Evolutionary conservation across 35 echinoderm and acorn worm genomes (phyloP), one percentile per base, ranked within the genome.

Genomic region (Lytechinus pictus): DNA sequence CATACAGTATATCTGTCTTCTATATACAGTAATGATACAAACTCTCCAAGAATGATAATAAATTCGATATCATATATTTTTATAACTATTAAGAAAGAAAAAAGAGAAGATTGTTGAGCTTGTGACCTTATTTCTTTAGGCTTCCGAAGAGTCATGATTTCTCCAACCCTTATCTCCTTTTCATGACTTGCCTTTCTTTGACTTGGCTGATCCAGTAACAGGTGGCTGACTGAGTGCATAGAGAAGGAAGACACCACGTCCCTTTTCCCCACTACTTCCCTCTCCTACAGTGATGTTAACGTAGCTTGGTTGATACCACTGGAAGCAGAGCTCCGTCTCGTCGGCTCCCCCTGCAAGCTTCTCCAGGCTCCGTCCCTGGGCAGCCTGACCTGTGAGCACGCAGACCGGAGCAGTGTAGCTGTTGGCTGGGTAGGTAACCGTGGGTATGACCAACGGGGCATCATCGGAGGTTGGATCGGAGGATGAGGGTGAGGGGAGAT

Each of bases 271-370:
- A 27, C 55, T 54, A 11, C 27, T 55, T 27, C 54, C 52, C 10
- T 52, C 53, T 58, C 33, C 28, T 44, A 94, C 71, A 51, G 52
- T 95, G 53, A 95, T 54, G 27, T 95, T 92, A 10, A 95, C 90
- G 57, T 96, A 89, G 52, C 95, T 57, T 14, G 97, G 97, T 86
- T 99, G 98, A 61, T 99, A 99, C 98, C 98, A 99, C 89, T 99
- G 98, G 10, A 99, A 19, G 54, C 95, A 99, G 11, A 98, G 91
- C 92, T 99, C 97, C 57, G 95, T 98, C 54, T 98, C 98, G 4
- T 54, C 60, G 13, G 86, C 95, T 16, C 54, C 27, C 11, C 87
- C 54, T 16, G 94, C 91, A 24, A 61, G 57, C 86, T 99, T 98
- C 55, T 97, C 95, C 33, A 54, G 33, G 28, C 28, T 93, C 9